Conservation (phyloP, 2,888 invertebrate genomes). For the Melipona beecheii region DNA sequence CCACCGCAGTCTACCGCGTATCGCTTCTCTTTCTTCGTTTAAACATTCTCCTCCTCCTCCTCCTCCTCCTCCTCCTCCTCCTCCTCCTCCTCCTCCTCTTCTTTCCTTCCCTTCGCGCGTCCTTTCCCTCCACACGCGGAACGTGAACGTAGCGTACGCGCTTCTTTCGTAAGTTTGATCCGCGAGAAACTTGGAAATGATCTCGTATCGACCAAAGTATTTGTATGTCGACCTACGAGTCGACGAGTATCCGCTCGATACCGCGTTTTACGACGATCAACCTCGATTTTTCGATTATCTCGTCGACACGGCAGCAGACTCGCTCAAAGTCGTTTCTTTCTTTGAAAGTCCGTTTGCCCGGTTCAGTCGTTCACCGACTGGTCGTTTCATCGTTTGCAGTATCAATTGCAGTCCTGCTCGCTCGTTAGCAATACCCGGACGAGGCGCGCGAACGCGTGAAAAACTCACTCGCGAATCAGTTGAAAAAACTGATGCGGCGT, state of each 20-base stretch:
- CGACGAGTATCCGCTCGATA: neutral
- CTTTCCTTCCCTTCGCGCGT: too few species aligned
- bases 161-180: conserved; percentile 17
- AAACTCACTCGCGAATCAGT: neutral
- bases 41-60: conserved; percentile 21
- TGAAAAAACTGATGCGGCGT: neutral
- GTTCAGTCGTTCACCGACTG: neutral
- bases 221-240: neutral
- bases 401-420: neutral
- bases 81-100: neutral
- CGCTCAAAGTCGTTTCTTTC: neutral
- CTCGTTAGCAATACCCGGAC: neutral
- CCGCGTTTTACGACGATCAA: neutral
- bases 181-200: conserved; percentile 5
- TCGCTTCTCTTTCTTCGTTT: conserved; percentile 50
- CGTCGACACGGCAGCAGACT: too few species aligned
- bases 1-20: conserved; percentile 45
- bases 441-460: neutral
- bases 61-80: neutral
- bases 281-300: neutral
- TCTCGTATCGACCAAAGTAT: conserved; percentile 12
- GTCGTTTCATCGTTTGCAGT: neutral
- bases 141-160: conserved; percentile 4
- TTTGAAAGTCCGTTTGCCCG: too few species aligned
- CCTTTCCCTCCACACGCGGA: too few species aligned